Percentiles rank a stretch among this genome's conserved stretches.
These are phyloP conservation scores for Chelonus insularis DNA, from an alignment of 1,140 invertebrate species.

Conservation along the genomic window DNA sequence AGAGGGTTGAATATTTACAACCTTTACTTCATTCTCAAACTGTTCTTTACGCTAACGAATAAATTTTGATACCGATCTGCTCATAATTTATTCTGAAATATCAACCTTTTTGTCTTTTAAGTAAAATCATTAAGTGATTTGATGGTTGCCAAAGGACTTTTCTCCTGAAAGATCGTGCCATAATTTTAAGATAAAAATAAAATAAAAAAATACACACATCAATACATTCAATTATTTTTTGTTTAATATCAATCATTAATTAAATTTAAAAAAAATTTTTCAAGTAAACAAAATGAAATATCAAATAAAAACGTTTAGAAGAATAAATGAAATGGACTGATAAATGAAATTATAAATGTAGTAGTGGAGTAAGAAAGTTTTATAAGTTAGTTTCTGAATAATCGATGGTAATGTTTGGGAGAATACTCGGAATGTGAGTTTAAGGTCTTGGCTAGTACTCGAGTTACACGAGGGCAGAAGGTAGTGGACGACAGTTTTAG, in stretches of 20 bases:
- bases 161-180: no score
- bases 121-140: background rate
- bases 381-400: conserved; percentile 52
- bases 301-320: no score
- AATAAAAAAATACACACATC: no score
- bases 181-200: no score
- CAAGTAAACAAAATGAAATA: no score
- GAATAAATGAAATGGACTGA: background rate
- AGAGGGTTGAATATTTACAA: conserved; percentile 35
- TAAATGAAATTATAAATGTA: background rate
- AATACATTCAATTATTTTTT: no score
- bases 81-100: conserved; percentile 17
- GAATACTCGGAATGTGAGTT: conserved; percentile 45
- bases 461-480: conserved; percentile 42
- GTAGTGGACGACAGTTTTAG: conserved; percentile 44
- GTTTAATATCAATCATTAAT: no score
- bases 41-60: conserved; percentile 50
- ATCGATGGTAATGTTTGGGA: conserved; percentile 33
- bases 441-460: conserved; percentile 57
- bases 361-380: conserved; percentile 25
- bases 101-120: conserved; percentile 29
- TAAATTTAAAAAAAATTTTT: no score
- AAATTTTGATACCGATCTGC: conserved; percentile 57
- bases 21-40: conserved; percentile 22
- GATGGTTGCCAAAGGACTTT: no score